Evolutionary conservation across 2,113 vertebrate species (phyloP), one percentile per base, ranked within the genome.

Genomic region (Dicentrarchus labrax): DNA sequence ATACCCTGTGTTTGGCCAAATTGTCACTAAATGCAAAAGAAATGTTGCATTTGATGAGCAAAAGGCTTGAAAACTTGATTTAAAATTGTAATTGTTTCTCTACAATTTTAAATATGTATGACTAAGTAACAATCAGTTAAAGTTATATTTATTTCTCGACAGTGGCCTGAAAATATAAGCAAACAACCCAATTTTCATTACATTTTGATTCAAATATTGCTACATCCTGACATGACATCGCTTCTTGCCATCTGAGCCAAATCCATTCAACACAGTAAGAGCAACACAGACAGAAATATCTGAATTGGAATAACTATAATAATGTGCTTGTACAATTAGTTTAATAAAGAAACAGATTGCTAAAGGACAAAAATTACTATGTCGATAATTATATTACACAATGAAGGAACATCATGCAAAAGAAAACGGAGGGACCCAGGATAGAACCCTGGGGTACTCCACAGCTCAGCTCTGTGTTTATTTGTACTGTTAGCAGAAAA

Each of bases 371-470:
- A 36, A 45, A 4, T 10, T 48, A 47, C 10, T 19, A 48, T 36
- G 17, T 60, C 41, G 41, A 11, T 39, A 51, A 75, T n/a, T 48
- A 9, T 6, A 76, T 16, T 50, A 9, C 19, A 50, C 22, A 12
- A 41, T 64, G 30, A 12, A 1, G 53, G n/a, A 74, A 8, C 45
- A 24, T 64, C 36, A 51, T 12, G 1, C 3, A 30, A 41, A 4
- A 62, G 39, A 84, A 47, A 75, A 36, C 3, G 30, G 4, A 1
- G 45, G 80, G 59, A 86, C 43, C 85, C 57, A 71, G 19, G 9
- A 66, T 5, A 39, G 51, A 59, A 30, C 85, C 64, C 41, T 74
- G 79, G 59, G 64, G 24, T 21, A 56, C 81, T 80, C 67, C 76
- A 21, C 43, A 41, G 45, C 39, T 72, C 19, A 47, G 9, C 9